Base-by-base conservation (phyloP, 2,888 invertebrate genomes). In the Linnaemya tessellans region DNA sequence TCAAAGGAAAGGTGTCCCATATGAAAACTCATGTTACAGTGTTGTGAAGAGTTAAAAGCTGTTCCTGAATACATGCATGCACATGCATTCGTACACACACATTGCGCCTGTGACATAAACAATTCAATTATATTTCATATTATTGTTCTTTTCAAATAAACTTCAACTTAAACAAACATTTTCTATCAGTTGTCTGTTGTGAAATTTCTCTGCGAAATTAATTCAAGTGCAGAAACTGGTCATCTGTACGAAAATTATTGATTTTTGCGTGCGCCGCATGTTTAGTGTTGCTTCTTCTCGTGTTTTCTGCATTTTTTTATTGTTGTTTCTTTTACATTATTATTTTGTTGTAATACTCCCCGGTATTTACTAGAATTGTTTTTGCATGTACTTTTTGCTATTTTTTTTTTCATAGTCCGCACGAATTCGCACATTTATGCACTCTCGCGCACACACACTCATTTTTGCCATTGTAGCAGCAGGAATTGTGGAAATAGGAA, bases 211-310 rank as follows among this genome's bases (percentile, higher is more conserved):
- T 4, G 43, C 20, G 15, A 10, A 22, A 9, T 5, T 30, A 64
- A 35, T 18, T 58, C n/a, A 43, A 58, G n/a, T 58, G 51, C n/a
- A 58, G 20, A 71, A 56, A 51, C 20, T 56, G 11, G 2, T 38
- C 18, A 62, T 58, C 62, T 67, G 58, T 62, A 70, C 20, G 62
- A 80, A 81, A 80, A 64, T 67, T 84, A 84, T 84, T 68, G 77
- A 81, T 81, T 80, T 64, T 84, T 84, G 81, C 84, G 78, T 84
- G 78, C 80, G 73, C 81, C 81, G 84, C 84, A 81, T 84, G 77
- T 68, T 84, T 54, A 43, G 22, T 67, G 58, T 54, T 9, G 38
- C 67, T 80, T 71, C 43, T n/a, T 58, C 77, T 77, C 56, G 18
- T 74, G 38, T 77, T 73, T 62, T 80, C n/a, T 71, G 41, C 15